phyloP scores from a whole-genome alignment of 2,113 vertebrate genomes.

The Thamnophis sirtalis region DNA sequence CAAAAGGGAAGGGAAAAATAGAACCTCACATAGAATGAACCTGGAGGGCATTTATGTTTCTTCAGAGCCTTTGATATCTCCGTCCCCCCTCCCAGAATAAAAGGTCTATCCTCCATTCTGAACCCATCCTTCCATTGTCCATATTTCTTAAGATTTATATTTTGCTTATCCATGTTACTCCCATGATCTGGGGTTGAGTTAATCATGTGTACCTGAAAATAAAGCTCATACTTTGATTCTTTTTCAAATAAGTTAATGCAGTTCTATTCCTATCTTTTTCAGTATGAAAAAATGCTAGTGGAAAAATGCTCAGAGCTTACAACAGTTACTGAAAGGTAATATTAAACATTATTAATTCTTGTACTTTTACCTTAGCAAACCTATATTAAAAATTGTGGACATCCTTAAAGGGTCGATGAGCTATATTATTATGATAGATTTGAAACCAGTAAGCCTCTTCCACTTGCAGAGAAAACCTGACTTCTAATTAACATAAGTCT shows the following conservation, averaged over 20 bases:
- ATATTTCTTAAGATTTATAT: neutral
- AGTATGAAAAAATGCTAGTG: slow-evolving; percentile 87
- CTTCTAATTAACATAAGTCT: neutral
- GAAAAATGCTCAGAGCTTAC: slow-evolving; percentile 93
- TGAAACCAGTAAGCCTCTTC: neutral
- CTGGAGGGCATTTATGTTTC: neutral
- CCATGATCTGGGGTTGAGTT: neutral
- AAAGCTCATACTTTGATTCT: neutral
- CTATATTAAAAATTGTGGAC: neutral
- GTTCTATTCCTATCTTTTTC: slow-evolving; percentile 41
- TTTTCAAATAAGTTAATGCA: neutral
- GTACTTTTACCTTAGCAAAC: neutral
- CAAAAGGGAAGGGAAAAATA: neutral
- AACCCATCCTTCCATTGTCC: neutral
- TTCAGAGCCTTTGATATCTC: neutral
- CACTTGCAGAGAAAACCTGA: neutral
- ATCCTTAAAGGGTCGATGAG: neutral
- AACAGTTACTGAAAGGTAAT: slow-evolving; percentile 88
- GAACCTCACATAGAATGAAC: neutral
- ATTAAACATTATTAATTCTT: neutral
- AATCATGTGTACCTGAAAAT: neutral
- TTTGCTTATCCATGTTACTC: neutral
- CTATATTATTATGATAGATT: neutral
- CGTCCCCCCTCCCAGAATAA: neutral
- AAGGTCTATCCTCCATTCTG: neutral